Evolutionary conservation across 2,113 vertebrate genomes (phyloP).

Genomic region (Hipposideros armiger): DNA sequence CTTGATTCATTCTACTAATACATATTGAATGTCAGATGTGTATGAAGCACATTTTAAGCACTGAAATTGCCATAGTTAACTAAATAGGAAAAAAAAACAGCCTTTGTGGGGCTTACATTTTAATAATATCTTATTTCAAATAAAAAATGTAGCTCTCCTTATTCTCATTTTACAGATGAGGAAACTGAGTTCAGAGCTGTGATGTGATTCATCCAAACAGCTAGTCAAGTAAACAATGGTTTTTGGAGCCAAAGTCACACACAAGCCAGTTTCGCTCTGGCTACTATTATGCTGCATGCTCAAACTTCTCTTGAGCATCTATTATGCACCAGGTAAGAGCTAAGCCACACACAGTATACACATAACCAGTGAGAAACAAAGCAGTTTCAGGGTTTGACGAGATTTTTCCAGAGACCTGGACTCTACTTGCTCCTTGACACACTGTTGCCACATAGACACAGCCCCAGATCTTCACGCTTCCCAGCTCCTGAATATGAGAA

Average conservation of each 20-base stretch:
- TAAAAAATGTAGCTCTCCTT: not conserved
- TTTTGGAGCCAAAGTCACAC: not conserved
- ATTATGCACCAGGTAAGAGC: not conserved
- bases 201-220: not conserved
- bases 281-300: not conserved
- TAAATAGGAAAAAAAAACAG: not conserved
- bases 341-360: not conserved
- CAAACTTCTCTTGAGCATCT: not conserved
- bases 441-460: not conserved
- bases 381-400: not conserved
- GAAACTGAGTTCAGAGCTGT: not conserved
- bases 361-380: not conserved
- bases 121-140: not conserved
- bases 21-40: not conserved
- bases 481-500: not conserved
- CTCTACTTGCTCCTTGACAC: not conserved
- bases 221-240: not conserved
- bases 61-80: not conserved
- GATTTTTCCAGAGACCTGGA: not conserved
- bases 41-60: not conserved
- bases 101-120: not conserved
- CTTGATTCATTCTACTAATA: not conserved
- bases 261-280: not conserved
- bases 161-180: not conserved
- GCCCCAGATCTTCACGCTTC: too few species aligned